Conservation (phyloP, 92 coral and sea anemone species). For the Palythoa heliodiscus region DNA sequence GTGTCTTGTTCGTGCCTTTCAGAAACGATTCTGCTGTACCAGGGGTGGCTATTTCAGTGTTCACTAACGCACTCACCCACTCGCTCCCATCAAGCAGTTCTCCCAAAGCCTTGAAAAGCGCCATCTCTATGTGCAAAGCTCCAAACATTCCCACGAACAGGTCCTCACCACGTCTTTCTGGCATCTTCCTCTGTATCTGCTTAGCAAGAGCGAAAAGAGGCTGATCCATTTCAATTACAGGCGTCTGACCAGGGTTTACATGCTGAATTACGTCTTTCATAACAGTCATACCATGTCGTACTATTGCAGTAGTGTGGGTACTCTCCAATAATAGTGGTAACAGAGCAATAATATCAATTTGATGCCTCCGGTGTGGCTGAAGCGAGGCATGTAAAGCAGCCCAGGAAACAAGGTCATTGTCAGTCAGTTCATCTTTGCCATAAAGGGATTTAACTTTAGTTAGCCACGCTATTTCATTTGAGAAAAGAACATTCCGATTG, state of each 20-base stretch:
- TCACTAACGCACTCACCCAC: constrained; percentile 51
- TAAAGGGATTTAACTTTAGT: constrained; percentile 42
- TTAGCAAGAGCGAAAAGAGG: constrained; percentile 50
- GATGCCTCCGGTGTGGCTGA: constrained; percentile 23
- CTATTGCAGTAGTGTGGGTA: constrained; percentile 48
- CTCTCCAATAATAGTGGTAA: constrained; percentile 45
- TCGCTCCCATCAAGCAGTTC: constrained; percentile 58
- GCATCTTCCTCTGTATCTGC: constrained; percentile 57
- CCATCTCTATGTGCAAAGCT: constrained; percentile 60
- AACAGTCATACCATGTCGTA: constrained; percentile 53
- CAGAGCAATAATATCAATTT: constrained; percentile 43
- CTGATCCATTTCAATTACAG: constrained; percentile 50
- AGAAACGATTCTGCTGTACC: constrained; percentile 59
- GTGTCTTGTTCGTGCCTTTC: constrained; percentile 54
- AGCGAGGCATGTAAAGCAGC: constrained; percentile 65
- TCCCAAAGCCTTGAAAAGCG: constrained; percentile 47
- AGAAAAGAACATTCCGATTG: constrained; percentile 16
- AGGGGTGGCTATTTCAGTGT: constrained; percentile 49
- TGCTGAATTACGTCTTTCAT: constrained; percentile 48
- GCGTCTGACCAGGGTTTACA: constrained; percentile 53
- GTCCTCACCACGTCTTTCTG: constrained; percentile 52
- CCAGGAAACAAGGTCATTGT: constrained; percentile 59
- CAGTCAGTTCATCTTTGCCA: constrained; percentile 45
- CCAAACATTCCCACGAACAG: constrained; percentile 52
- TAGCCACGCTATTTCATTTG: constrained; percentile 53